Conservation (phyloP, 2,113 vertebrate genomes). For the Verasper variegatus region DNA sequence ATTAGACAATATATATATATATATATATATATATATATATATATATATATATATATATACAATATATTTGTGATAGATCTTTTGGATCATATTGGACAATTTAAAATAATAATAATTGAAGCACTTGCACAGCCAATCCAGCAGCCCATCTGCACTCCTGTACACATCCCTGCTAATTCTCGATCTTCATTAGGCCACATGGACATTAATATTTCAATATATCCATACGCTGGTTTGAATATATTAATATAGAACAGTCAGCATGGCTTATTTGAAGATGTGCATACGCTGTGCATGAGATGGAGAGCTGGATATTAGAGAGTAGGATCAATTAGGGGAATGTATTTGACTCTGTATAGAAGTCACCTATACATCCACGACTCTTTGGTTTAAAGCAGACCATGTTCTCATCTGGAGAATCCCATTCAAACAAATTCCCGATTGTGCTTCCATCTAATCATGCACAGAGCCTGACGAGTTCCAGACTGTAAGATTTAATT, state of each 20-base stretch:
- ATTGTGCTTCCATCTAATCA: conserved; percentile 17
- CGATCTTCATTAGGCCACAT: conserved; percentile 49
- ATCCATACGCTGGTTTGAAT: conserved; percentile 62
- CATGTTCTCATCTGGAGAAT: conserved; percentile 19
- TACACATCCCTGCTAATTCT: conserved; percentile 25
- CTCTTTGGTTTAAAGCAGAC: conserved; percentile 10
- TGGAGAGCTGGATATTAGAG: conserved; percentile 25
- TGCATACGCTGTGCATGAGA: conserved; percentile 19
- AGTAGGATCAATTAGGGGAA: conserved; percentile 14
- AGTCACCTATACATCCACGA: neutral
- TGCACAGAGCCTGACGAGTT: neutral
- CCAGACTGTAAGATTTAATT: conserved; percentile 20
- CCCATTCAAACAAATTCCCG: conserved; percentile 4
- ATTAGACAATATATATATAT: too few species aligned
- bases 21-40: too few species aligned
- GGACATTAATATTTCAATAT: conserved; percentile 76
- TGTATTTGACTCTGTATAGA: conserved; percentile 1
- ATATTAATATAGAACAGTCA: conserved; percentile 62
- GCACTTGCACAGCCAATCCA: conserved; percentile 8
- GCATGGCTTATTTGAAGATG: conserved; percentile 37
- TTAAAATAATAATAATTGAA: neutral
- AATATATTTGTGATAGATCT: too few species aligned
- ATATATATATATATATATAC: too few species aligned
- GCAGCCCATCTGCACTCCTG: conserved; percentile 14
- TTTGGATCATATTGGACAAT: neutral